A percentile compares a stretch with the other conserved stretches of the same genome.
phyloP scores from a whole-genome alignment of 2,888 invertebrate species.

The Archips xylosteana region DNA sequence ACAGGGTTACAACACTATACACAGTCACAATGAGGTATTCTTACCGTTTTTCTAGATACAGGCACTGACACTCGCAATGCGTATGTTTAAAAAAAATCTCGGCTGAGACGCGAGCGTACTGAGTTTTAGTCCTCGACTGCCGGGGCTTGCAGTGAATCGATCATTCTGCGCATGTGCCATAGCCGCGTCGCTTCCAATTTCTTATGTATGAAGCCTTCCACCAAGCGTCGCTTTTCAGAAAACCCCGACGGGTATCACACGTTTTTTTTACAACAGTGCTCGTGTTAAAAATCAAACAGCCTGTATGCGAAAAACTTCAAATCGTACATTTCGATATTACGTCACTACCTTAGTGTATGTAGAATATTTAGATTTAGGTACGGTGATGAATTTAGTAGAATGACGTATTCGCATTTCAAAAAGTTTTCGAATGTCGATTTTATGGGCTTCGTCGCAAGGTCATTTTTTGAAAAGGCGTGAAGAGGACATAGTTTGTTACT shows the following conservation, averaged over 20 bases:
- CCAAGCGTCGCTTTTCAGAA: conserved; percentile 24
- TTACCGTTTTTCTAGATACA: conserved; percentile 53
- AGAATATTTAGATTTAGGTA: no score
- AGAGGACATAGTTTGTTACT: not conserved
- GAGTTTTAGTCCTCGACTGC: conserved; percentile 69
- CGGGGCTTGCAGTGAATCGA: conserved; percentile 77
- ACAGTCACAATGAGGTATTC: conserved; percentile 38
- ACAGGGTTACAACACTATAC: conserved; percentile 28
- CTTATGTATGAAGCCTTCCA: conserved; percentile 73
- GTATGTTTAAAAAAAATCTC: conserved; percentile 58
- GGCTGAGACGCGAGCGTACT: conserved; percentile 42
- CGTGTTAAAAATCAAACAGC: not conserved
- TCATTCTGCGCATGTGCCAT: conserved; percentile 75
- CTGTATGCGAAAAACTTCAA: not conserved
- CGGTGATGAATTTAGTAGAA: not conserved
- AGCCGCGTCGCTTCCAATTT: conserved; percentile 71
- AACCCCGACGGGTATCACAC: conserved; percentile 7
- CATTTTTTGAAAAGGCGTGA: not conserved
- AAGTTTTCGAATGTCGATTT: not conserved
- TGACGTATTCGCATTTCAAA: not conserved
- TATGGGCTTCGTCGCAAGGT: not conserved
- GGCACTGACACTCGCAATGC: conserved; percentile 59
- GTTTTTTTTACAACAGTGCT: not conserved
- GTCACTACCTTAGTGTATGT: no score
- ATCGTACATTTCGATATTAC: not conserved